Evolutionary conservation across 2,113 vertebrate species (phyloP), one percentile per base, ranked within the genome.

Genomic region (Bubo blakistoni): DNA sequence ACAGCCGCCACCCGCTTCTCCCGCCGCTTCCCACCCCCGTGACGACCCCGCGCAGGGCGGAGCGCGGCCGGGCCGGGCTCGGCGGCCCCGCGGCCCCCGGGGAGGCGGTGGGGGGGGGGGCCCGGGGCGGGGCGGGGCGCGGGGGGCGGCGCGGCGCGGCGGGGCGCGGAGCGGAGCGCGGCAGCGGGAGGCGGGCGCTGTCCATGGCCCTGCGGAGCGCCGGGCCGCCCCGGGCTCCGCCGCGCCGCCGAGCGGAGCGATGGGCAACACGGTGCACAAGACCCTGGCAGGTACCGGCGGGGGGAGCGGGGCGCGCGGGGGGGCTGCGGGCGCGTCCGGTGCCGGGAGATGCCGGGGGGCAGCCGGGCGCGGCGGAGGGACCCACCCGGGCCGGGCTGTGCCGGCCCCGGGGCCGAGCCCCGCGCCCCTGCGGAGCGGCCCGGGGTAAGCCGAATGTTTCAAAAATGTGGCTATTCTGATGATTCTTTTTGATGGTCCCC

Each of bases 251-350:
- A 86, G 79, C 74, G 72, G 79, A 94, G 96, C 55, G 74, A 97
- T 97, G 96, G 97, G 97, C 93, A 97, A 97, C 95, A 96, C 97
- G 70, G 97, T 84, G 95, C 96, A 97, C 96, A 97, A 97, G 91
- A 97, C 95, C 32, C 78, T 97, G 95, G 88, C 97, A 97, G 97
- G 97, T 97, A 95, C 84, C 63, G n/a, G 58, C 49, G 49, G 10
- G 30, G 52, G 5, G 11, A 21, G 14, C 22, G 59, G 38, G 58
- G 55, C 13, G 32, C 20, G 32, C 46, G 46, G 46, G 51, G 44
- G 34, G 27, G 57, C 15, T 30, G 27, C 14, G 80, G 76, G 55
- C 40, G 88, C 63, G 27, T 51, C 54, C 83, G 2, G 83, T 27
- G 69, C 55, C 25, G 58, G 77, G 90, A n/a, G 91, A 47, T 73